Base-by-base conservation (phyloP, 2,113 vertebrate species). In the Rhombomys opimus region DNA sequence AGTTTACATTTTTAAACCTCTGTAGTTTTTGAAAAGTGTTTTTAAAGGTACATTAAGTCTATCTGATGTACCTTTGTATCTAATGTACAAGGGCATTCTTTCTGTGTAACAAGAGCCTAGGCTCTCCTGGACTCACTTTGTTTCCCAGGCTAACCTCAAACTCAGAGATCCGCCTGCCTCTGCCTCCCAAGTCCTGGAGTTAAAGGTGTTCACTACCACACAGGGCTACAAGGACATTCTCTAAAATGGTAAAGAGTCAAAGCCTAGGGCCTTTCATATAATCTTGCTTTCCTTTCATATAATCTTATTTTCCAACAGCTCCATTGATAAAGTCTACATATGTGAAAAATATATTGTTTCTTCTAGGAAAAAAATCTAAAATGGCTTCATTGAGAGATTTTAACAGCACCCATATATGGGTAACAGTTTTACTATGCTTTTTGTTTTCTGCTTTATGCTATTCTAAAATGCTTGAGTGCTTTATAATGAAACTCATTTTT, bases 201-300 rank as follows among this genome's bases (percentile, higher is more conserved):
- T 46, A 46, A 46, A 46, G 46, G 46, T 46, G 46, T 46, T 46
- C 46, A 46, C 46, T 46, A 46, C 46, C 46, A 3, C 5, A 46
- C 46, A 46, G 5, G 41, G 5, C 46, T 82, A 54, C 7, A 73
- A 73, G 41, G 22, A 57, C 27, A 76, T 90, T 63, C 41, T 87
- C 89, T 93, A 30, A 57, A 93, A 91, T 82, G 63, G 59, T 93
- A 87, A 93, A 94, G 46, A 12, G 50, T 97, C 91, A 25, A 7
- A 93, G 87, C 27, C 30, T 52, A 87, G 52, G 23, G 84, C 32
- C 90, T 90, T 85, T 88, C 52, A 61, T 35, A 2, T 85, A 57
- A 76, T 52, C 91, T 0, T 5, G 94, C 10, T 94, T 61, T 73
- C 35, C n/a, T 90, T 85, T 88, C 52, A 61, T 35, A 3, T 85